Percentiles rank a stretch among this genome's conserved stretches.
These are phyloP conservation scores for Dasyurus viverrinus DNA, from an alignment of 2,113 vertebrate genomes.

Conservation along the genomic window DNA sequence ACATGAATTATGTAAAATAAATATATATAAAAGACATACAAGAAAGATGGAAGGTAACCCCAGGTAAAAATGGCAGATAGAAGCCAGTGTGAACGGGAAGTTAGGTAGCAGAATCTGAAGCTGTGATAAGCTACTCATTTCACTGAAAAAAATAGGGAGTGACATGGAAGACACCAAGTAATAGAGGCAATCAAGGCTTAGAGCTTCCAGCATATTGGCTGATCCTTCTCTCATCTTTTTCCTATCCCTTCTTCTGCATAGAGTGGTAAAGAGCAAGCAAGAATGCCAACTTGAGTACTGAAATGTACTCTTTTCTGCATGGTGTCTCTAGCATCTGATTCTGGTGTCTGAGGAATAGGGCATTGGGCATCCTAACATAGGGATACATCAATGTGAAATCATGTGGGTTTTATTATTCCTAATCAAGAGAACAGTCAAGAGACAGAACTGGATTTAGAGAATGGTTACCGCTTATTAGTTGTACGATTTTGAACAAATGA, in stretches of 20 bases:
- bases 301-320: neutral
- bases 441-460: neutral
- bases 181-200: neutral
- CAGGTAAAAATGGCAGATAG: neutral
- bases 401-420: neutral
- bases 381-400: neutral
- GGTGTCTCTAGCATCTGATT: neutral
- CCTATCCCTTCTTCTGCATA: neutral
- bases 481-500: neutral
- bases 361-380: neutral
- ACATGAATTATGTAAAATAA: neutral
- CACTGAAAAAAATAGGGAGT: neutral
- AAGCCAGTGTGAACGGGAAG: neutral
- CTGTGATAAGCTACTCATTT: neutral
- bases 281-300: neutral
- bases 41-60: neutral
- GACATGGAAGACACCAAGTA: neutral
- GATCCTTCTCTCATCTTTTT: too few species aligned
- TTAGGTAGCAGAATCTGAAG: neutral
- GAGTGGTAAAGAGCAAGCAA: neutral
- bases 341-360: neutral
- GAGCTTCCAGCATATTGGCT: neutral
- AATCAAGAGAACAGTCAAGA: neutral
- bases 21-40: neutral
- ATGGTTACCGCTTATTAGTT: neutral